Evolutionary conservation across 2,888 invertebrate species (phyloP), one percentile per base, ranked within the genome.

Genomic region (Mantis religiosa): DNA sequence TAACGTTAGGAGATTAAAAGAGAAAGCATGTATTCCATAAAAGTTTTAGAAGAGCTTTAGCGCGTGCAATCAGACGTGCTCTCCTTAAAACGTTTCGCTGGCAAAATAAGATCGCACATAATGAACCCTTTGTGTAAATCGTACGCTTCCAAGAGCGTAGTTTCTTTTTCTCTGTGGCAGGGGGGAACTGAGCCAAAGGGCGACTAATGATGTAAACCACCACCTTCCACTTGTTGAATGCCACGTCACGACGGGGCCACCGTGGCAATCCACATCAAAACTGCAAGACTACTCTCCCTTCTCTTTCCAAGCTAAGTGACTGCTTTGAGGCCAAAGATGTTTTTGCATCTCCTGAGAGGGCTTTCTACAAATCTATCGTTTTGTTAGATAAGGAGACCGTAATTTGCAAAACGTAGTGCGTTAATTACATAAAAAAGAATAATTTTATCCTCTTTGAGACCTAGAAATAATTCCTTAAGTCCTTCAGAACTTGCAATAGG

Each of bases 201-300:
- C 54, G 54, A 71, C 54, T 71, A 71, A 71, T 71, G 54, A 71
- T 71, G 54, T 71, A 71, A 71, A 71, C 54, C 54, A 71, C 54
- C 54, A 71, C 54, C 54, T 85, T 87, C 87, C 87, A 87, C 87
- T 87, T 87, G 87, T 87, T 87, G 87, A 82, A 87, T 87, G 87
- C 71, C 30, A 82, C 82, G 81, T 34, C 41, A 34, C 14, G 41
- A 84, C 84, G 30, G 34, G 87, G 71, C 82, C 54, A 71, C 54
- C 54, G 54, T 25, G 54, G 54, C 54, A 71, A 71, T 71, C 54
- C 54, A 71, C 54, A 71, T 71, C 54, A 71, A 71, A 71, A 71
- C 54, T 71, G 54, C 54, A 71, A 71, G 54, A 71, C 54, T 71
- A 71, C 54, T 71, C 54, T 71, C 54, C 3, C 54, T 71, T 71